Percentiles rank a stretch among this genome's conserved stretches.
Conservation (phyloP, 2,888 invertebrate genomes). For the Muscina levida region DNA sequence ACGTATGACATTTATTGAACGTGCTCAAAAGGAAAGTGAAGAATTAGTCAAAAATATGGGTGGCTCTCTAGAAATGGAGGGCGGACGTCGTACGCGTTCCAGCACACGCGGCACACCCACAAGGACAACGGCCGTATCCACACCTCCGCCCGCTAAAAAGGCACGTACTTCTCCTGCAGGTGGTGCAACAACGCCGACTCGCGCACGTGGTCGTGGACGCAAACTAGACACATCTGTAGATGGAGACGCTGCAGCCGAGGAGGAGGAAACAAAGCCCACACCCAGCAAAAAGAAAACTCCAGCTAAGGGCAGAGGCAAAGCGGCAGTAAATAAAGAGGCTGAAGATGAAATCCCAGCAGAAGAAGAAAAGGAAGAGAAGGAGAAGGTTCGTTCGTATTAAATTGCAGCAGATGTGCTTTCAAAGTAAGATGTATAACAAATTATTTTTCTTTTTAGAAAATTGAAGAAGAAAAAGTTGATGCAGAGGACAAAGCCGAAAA, state of each 20-base stretch:
- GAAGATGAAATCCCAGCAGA: constrained; percentile 17
- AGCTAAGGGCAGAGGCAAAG: constrained; percentile 31
- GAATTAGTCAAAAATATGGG: constrained; percentile 79
- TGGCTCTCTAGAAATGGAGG: constrained; percentile 77
- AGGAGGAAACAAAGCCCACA: constrained; percentile 59
- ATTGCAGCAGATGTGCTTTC: not conserved
- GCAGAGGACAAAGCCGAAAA: constrained; percentile 33
- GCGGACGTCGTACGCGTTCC: constrained; percentile 78
- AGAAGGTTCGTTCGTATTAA: not conserved
- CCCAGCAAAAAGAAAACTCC: constrained; percentile 55
- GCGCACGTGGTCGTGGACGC: constrained; percentile 75
- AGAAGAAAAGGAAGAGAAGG: constrained; percentile 18
- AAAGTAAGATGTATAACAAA: not conserved
- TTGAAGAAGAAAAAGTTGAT: constrained; percentile 2
- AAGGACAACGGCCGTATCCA: constrained; percentile 71
- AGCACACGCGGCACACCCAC: constrained; percentile 77
- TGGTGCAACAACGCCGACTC: constrained; percentile 69
- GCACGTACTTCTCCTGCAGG: constrained; percentile 73
- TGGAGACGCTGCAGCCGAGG: constrained; percentile 65
- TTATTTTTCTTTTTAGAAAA: not conserved
- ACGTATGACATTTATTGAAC: constrained; percentile 77
- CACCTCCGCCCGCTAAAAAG: constrained; percentile 78
- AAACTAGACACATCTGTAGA: constrained; percentile 72
- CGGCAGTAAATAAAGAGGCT: constrained; percentile 29
- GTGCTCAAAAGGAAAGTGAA: constrained; percentile 79